These are phyloP conservation scores for Cephalopterus ornatus DNA, from an alignment of 2,113 vertebrate species.

Conservation along the genomic window DNA sequence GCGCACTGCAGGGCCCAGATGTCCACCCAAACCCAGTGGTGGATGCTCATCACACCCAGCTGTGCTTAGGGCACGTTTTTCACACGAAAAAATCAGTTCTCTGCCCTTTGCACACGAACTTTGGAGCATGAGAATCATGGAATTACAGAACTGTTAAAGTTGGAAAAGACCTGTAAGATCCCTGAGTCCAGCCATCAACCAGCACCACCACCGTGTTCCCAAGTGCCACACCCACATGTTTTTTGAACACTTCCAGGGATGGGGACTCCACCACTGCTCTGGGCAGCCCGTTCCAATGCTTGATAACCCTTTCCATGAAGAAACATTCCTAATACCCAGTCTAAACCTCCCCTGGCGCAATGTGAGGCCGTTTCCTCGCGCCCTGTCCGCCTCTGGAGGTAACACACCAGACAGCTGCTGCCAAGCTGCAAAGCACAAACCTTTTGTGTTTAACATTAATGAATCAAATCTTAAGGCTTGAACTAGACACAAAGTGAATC, in stretches of 20 bases:
- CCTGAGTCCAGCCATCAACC: neutral
- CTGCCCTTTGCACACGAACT: neutral
- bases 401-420: neutral
- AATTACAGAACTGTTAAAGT: neutral
- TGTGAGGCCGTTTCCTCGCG: fast-evolving
- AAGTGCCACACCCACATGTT: neutral
- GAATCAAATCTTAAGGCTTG: neutral
- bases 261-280: neutral
- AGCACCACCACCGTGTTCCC: fast-evolving
- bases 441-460: neutral
- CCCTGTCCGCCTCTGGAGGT: no score
- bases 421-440: neutral
- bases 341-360: neutral
- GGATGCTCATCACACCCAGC: neutral
- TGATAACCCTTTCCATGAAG: neutral
- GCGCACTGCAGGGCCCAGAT: neutral
- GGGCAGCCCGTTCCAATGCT: neutral
- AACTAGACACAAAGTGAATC: neutral
- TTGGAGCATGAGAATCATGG: no score
- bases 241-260: neutral
- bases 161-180: neutral
- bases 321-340: neutral
- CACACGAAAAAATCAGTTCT: neutral
- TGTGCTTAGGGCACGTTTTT: fast-evolving
- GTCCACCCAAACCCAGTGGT: neutral